A percentile compares a stretch with the other conserved stretches of the same genome.
These are phyloP conservation scores for Drosophila kepulauana DNA, from an alignment of 1,140 invertebrate species.

Conservation along the genomic window DNA sequence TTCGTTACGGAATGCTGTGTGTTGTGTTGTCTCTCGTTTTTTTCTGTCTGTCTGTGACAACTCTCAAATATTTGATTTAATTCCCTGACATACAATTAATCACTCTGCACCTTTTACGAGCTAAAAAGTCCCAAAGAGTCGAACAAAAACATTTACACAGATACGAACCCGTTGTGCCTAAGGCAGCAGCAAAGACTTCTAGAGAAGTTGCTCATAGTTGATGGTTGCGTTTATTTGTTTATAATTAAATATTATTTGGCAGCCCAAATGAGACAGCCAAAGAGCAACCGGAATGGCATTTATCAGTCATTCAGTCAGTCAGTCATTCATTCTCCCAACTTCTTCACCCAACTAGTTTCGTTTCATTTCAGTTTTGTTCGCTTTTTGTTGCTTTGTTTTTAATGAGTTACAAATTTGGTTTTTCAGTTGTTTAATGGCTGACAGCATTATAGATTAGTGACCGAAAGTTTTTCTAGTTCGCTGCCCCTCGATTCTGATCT, in stretches of 20 bases:
- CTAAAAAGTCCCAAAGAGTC: conserved; percentile 37
- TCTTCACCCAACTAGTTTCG: conserved; percentile 57
- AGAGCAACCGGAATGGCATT: conserved; percentile 69
- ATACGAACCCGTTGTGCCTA: conserved; percentile 25
- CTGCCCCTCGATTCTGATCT: conserved; percentile 5
- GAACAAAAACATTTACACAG: background rate
- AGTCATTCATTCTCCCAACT: conserved; percentile 59
- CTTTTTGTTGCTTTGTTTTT: conserved; percentile 43
- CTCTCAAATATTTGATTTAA: conserved; percentile 83
- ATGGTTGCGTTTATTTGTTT: conserved; percentile 75
- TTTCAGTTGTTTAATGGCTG: conserved; percentile 79
- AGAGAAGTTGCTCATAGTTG: background rate
- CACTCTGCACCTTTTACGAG: conserved; percentile 77
- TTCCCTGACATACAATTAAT: conserved; percentile 83
- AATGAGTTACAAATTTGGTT: conserved; percentile 83
- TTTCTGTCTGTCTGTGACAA: conserved; percentile 47
- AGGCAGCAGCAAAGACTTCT: background rate
- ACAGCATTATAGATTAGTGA: conserved; percentile 82
- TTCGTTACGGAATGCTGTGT: conserved; percentile 15
- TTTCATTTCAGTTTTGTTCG: conserved; percentile 38
- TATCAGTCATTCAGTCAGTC: conserved; percentile 72
- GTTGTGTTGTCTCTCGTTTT: background rate
- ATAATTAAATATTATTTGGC: conserved; percentile 84
- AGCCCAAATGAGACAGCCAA: conserved; percentile 75
- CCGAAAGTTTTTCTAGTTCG: conserved; percentile 69